Evolutionary conservation across 2,888 invertebrate genomes (phyloP).

Genomic region (Stictocephala bisonia): DNA sequence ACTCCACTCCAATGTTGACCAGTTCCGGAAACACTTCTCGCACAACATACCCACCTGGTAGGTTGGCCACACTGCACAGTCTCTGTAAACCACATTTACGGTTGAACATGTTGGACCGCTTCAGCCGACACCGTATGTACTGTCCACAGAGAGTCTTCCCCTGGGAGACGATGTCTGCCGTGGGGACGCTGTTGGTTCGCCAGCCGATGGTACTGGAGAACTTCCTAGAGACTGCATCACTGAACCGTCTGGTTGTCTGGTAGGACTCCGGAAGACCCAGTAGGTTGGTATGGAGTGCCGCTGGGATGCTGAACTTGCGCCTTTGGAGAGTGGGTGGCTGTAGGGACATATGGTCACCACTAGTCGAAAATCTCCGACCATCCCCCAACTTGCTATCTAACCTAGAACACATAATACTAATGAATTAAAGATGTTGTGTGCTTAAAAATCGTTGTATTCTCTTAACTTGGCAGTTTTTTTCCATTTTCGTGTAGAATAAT

Average conservation of each 20-base stretch:
- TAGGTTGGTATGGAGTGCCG: slow-evolving; percentile 65
- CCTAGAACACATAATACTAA: too few species aligned
- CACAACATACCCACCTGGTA: slow-evolving; percentile 67
- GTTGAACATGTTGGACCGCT: slow-evolving; percentile 78
- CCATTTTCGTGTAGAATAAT: too few species aligned
- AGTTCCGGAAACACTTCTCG: slow-evolving; percentile 75
- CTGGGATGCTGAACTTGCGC: slow-evolving; percentile 71
- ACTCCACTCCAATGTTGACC: slow-evolving; percentile 73
- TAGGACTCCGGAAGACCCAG: slow-evolving; percentile 58
- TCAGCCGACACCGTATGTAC: slow-evolving; percentile 79
- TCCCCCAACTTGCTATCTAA: too few species aligned
- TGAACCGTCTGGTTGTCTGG: slow-evolving; percentile 72
- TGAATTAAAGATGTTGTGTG: too few species aligned
- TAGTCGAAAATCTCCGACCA: too few species aligned
- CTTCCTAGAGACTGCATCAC: slow-evolving; percentile 81
- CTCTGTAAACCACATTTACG: slow-evolving; percentile 79
- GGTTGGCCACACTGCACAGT: slow-evolving; percentile 71
- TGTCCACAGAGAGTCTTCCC: slow-evolving; percentile 81
- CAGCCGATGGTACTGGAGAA: slow-evolving; percentile 83
- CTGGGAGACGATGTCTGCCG: slow-evolving; percentile 71
- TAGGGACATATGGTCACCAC: slow-evolving; percentile 35
- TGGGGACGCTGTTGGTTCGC: slow-evolving; percentile 61
- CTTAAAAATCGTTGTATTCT: too few species aligned
- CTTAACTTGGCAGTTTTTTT: too few species aligned
- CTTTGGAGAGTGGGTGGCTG: slow-evolving; percentile 62